A percentile compares a stretch with the other conserved stretches of the same genome.
phyloP scores from a whole-genome alignment of 1,140 invertebrate genomes.

The Nomia melanderi region DNA sequence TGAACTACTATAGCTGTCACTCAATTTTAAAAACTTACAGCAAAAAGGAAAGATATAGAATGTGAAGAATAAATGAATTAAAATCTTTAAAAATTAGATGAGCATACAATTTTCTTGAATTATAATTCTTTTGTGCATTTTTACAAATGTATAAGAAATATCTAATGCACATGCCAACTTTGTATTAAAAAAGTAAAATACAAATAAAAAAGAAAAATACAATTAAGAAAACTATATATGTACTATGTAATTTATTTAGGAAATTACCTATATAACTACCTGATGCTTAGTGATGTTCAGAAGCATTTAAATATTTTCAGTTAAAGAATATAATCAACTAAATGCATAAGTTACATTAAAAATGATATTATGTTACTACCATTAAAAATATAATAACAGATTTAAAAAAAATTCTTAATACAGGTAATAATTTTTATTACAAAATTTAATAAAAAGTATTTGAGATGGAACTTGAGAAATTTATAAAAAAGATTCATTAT shows the following conservation, averaged over 20 bases:
- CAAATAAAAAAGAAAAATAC: neutral
- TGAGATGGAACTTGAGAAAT: neutral
- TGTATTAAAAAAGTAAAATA: neutral
- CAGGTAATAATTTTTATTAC: neutral
- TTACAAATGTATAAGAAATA: too few species aligned
- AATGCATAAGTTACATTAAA: neutral
- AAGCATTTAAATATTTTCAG: neutral
- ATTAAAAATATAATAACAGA: too few species aligned
- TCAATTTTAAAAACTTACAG: neutral
- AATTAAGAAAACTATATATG: neutral
- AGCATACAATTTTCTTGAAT: too few species aligned
- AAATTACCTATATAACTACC: neutral
- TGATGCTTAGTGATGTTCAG: neutral
- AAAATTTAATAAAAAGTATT: neutral
- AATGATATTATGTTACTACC: neutral
- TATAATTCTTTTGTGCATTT: too few species aligned
- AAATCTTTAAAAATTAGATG: neutral
- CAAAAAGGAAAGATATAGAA: neutral
- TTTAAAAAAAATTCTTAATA: neutral
- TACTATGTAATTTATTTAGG: neutral
- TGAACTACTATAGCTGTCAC: neutral
- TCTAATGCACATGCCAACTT: too few species aligned
- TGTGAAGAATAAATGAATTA: neutral
- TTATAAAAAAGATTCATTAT: neutral
- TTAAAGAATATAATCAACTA: neutral